Conservation (phyloP, 2,888 invertebrate genomes). For the Fabriciana adippe region DNA sequence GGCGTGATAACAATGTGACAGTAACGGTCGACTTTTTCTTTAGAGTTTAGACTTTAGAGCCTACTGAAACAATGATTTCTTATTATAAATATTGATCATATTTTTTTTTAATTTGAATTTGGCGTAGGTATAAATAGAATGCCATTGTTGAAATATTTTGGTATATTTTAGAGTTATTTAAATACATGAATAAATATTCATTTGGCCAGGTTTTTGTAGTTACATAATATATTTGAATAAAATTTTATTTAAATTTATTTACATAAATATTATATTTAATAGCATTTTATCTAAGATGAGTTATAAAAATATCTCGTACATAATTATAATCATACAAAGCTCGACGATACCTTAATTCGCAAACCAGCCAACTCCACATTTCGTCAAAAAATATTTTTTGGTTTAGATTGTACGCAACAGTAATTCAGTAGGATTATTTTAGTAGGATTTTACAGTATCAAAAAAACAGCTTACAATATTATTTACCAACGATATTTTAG, state of each 20-base stretch:
- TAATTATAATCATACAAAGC: too few relatives aligned
- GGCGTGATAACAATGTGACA: slow-evolving; percentile 22
- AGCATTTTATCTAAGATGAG: not conserved
- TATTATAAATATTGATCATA: not conserved
- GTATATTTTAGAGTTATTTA: not conserved
- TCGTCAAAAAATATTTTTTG: too few relatives aligned
- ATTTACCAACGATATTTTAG: too few relatives aligned
- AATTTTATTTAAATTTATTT: too few relatives aligned
- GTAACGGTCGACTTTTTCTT: slow-evolving; percentile 8
- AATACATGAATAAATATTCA: not conserved
- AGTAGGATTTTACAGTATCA: too few relatives aligned
- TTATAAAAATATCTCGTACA: too few relatives aligned
- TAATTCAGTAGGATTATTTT: too few relatives aligned
- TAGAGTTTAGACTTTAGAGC: not conserved
- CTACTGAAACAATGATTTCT: slow-evolving; percentile 9
- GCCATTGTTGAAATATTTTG: not conserved
- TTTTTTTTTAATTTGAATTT: not conserved
- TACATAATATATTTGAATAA: too few relatives aligned
- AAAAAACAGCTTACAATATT: too few relatives aligned
- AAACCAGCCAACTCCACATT: too few relatives aligned
- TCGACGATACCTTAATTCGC: too few relatives aligned
- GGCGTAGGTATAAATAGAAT: not conserved
- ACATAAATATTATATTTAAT: not conserved
- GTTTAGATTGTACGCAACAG: too few relatives aligned
- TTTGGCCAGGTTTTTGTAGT: not conserved